A percentile compares a stretch with the other conserved stretches of the same genome.
Conservation (phyloP, 1,140 invertebrate genomes). For the Condylostylus longicornis region DNA sequence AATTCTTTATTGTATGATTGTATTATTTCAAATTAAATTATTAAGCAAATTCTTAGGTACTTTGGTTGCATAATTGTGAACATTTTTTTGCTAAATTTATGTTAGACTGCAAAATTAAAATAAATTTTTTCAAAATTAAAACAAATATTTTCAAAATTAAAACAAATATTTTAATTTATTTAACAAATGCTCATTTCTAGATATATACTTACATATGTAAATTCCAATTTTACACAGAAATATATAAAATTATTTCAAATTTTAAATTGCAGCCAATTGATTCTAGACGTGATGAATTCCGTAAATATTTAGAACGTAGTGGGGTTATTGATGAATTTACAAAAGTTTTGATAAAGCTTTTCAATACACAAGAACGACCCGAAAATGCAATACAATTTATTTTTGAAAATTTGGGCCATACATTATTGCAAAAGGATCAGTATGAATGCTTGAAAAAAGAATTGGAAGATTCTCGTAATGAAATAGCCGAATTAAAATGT, state of each 20-base stretch:
- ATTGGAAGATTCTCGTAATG: conserved; percentile 18
- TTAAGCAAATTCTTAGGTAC: too few species aligned
- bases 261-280: conserved; percentile 48
- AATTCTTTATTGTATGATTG: too few species aligned
- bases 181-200: too few species aligned
- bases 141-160: too few species aligned
- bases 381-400: conserved; percentile 76
- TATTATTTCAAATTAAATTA: too few species aligned
- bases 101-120: too few species aligned
- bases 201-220: too few species aligned
- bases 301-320: conserved; percentile 78
- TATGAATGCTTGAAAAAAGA: conserved; percentile 24
- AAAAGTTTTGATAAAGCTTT: conserved; percentile 68
- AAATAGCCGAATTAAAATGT: conserved; percentile 23
- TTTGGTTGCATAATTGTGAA: too few species aligned
- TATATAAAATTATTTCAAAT: background rate
- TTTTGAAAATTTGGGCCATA: conserved; percentile 36
- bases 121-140: too few species aligned
- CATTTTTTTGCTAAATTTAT: too few species aligned
- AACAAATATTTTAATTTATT: too few species aligned
- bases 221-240: too few species aligned
- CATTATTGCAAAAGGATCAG: conserved; percentile 21
- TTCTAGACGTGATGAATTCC: conserved; percentile 80
- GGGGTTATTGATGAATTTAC: conserved; percentile 85
- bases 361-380: conserved; percentile 79